These are phyloP conservation scores for Lithobius niger DNA, from an alignment of 1,140 invertebrate genomes.

Conservation along the genomic window DNA sequence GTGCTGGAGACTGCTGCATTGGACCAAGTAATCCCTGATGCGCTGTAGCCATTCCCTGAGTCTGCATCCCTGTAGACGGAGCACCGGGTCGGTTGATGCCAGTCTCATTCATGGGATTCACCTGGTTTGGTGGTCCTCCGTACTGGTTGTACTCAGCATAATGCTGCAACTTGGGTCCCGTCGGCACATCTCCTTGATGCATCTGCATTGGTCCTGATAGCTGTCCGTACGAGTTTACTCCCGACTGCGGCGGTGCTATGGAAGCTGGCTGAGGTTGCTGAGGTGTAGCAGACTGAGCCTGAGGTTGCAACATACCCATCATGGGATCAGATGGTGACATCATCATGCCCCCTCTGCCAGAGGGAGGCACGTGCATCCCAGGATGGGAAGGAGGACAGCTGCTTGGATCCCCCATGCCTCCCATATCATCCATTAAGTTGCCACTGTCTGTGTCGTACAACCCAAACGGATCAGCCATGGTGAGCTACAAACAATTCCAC, in stretches of 20 bases:
- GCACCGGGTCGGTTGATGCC: background rate
- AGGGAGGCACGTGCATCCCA: conserved; percentile 18
- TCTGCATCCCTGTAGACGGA: background rate
- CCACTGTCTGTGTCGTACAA: conserved; percentile 17
- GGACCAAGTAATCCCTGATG: background rate
- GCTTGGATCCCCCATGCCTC: conserved; percentile 18
- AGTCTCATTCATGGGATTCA: background rate
- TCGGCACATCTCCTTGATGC: background rate
- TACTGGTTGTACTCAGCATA: conserved; percentile 7
- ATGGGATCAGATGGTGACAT: conserved; percentile 14
- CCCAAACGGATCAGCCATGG: conserved; percentile 13
- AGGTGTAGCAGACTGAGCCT: conserved; percentile 7
- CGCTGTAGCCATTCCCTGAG: background rate
- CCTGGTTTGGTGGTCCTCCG: conserved; percentile 13
- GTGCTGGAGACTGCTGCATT: conserved; percentile 6
- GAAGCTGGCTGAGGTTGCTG: conserved; percentile 18
- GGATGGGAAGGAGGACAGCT: conserved; percentile 12
- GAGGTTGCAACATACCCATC: background rate
- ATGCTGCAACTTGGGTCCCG: conserved; percentile 6
- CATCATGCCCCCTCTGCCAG: conserved; percentile 15
- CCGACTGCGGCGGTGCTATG: background rate
- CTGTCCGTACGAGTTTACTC: background rate
- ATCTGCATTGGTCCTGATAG: background rate
- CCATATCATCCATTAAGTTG: conserved; percentile 15
- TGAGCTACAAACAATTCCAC: conserved; percentile 2